A percentile compares a stretch with the other conserved stretches of the same genome.
These are phyloP conservation scores for Leptodactylus fuscus DNA, from an alignment of 2,113 vertebrate species.

Conservation along the genomic window DNA sequence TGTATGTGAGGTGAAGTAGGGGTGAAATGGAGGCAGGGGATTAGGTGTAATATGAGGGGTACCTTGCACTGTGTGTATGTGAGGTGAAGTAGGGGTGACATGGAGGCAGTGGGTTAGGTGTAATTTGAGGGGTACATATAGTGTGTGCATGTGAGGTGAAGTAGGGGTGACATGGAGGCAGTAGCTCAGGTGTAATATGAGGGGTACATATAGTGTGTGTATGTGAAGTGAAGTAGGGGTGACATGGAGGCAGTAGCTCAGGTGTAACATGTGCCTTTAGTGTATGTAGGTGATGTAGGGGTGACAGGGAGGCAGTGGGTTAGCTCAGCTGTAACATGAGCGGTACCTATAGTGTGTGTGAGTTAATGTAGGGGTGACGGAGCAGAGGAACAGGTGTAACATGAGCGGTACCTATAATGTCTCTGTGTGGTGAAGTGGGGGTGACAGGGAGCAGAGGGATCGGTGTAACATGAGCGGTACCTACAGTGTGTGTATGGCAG, in stretches of 20 bases:
- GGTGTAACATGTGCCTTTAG: not conserved
- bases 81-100: not conserved
- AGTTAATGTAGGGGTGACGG: too few relatives aligned
- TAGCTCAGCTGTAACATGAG: too few relatives aligned
- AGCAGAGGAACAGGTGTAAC: too few relatives aligned
- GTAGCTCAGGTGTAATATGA: too few relatives aligned
- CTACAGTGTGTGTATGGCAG: too few relatives aligned
- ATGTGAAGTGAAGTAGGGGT: not conserved
- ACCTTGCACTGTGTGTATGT: not conserved
- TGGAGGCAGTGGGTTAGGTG: not conserved
- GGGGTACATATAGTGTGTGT: not conserved
- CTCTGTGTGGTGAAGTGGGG: too few relatives aligned
- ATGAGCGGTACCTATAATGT: too few relatives aligned
- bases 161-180: not conserved
- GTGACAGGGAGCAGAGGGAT: too few relatives aligned
- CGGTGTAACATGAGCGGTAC: too few relatives aligned
- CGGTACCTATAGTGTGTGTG: too few relatives aligned
- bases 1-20: not conserved
- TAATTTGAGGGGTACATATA: not conserved
- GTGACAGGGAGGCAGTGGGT: too few relatives aligned
- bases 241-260: not conserved
- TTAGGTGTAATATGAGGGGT: not conserved
- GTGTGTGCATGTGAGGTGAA: not conserved
- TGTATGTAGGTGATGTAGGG: too few relatives aligned
- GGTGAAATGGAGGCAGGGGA: not conserved